Percentiles rank a stretch among this genome's conserved stretches.
Evolutionary conservation across 2,888 invertebrate genomes (phyloP).

Genomic region (Cartodere bifasciata): DNA sequence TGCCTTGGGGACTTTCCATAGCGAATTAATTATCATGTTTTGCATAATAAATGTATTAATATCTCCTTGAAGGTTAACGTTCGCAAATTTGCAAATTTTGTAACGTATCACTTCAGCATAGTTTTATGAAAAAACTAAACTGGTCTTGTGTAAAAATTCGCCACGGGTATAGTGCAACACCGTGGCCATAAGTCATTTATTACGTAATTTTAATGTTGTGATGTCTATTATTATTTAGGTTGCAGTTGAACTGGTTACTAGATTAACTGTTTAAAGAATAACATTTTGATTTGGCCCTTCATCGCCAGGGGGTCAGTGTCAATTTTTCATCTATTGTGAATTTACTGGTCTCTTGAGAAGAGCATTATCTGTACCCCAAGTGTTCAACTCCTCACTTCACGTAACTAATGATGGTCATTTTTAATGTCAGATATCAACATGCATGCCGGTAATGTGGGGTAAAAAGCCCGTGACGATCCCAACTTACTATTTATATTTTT

Average conservation of each 20-base stretch:
- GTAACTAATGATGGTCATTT: constrained; percentile 29
- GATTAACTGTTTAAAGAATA: constrained; percentile 26
- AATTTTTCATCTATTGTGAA: constrained; percentile 31
- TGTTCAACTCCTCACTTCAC: constrained; percentile 23
- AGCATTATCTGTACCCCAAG: constrained; percentile 20
- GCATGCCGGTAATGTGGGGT: constrained; percentile 16
- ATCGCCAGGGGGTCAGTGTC: constrained; percentile 26
- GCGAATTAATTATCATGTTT: no score
- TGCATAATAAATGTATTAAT: no score
- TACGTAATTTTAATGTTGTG: constrained; percentile 30
- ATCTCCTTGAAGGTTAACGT: no score
- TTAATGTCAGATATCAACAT: constrained; percentile 25
- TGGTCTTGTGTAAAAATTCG: no score
- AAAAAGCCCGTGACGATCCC: constrained; percentile 23
- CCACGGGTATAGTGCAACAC: no score
- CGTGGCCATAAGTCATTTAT: constrained; percentile 29
- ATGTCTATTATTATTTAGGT: constrained; percentile 24
- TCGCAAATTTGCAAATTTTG: no score
- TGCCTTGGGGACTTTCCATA: no score
- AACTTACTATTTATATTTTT: no score
- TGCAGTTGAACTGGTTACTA: constrained; percentile 28
- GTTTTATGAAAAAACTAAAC: no score
- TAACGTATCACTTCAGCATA: no score
- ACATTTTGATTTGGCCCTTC: constrained; percentile 28
- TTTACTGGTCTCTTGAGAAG: constrained; percentile 23